These are phyloP conservation scores for Catostylus mosaicus DNA, from an alignment of 30 jellyfish, hydroid and myxozoan species.

Conservation along the genomic window DNA sequence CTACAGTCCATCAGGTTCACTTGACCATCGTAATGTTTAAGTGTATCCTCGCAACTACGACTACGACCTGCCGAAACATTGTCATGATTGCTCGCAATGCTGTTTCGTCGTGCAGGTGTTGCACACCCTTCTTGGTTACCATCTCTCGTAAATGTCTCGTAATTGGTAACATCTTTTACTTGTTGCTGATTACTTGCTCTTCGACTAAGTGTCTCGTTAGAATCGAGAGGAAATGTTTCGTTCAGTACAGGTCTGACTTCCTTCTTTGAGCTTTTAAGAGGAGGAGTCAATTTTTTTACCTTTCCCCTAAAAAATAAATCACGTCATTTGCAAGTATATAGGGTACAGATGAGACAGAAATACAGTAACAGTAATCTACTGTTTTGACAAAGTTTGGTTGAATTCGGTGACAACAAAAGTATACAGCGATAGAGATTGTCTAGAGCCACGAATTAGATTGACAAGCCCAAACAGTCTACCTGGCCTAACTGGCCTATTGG, in stretches of 20 bases:
- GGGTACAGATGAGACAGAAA: not conserved
- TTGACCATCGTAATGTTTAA: slow-evolving; percentile 56
- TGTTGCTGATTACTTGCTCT: not conserved
- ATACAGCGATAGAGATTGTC: not conserved
- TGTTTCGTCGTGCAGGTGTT: not conserved
- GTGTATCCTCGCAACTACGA: slow-evolving; percentile 10
- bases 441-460: not conserved
- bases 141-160: not conserved
- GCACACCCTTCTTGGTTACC: not conserved
- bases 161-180: not conserved
- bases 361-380: not conserved
- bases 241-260: slow-evolving; percentile 13
- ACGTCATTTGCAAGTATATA: too few species aligned
- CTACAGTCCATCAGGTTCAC: slow-evolving; percentile 45
- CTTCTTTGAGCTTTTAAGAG: slow-evolving; percentile 1
- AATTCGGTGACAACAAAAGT: not conserved
- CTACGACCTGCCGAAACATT: slow-evolving; percentile 1
- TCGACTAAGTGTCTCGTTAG: not conserved
- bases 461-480: not conserved
- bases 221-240: not conserved
- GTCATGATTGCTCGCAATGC: not conserved
- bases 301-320: slow-evolving; percentile 1
- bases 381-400: not conserved
- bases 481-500: not conserved
- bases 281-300: slow-evolving; percentile 12